A percentile compares a stretch with the other conserved stretches of the same genome.
Evolutionary conservation across 2,797 vertebrate species (phyloP).

Genomic region (Anguilla megastoma): DNA sequence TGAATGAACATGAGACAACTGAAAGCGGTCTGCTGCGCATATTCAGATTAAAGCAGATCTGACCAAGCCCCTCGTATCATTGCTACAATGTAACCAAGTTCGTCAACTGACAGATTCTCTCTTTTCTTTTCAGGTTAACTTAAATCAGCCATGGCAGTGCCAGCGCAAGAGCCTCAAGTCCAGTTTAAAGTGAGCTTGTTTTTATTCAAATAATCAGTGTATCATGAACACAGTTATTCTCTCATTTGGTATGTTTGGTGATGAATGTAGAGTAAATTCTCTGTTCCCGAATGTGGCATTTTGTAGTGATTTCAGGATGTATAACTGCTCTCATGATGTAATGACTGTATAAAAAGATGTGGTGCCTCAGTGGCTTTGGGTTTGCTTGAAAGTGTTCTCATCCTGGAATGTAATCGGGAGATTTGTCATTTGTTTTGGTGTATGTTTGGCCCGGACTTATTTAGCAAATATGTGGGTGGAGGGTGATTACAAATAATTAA

Average conservation of each 20-base stretch:
- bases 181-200: constrained; percentile 68
- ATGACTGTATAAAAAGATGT: background rate
- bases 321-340: background rate
- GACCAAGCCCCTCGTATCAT: background rate
- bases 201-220: too few species aligned
- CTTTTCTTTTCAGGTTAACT: constrained; percentile 16
- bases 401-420: background rate
- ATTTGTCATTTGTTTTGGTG: too few species aligned
- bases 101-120: background rate
- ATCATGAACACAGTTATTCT: background rate
- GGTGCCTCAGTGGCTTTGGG: background rate
- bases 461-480: too few species aligned
- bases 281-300: background rate
- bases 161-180: constrained; percentile 59
- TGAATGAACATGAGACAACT: background rate
- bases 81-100: background rate
- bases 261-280: constrained; percentile 21
- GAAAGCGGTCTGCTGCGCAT: background rate
- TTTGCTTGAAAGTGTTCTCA: background rate
- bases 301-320: background rate
- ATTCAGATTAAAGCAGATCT: background rate
- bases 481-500: too few species aligned
- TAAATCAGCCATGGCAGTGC: constrained; percentile 56
- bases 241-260: background rate
- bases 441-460: too few species aligned